Base-by-base conservation (phyloP, 2,888 invertebrate species). In the Synanthedon vespiformis region DNA sequence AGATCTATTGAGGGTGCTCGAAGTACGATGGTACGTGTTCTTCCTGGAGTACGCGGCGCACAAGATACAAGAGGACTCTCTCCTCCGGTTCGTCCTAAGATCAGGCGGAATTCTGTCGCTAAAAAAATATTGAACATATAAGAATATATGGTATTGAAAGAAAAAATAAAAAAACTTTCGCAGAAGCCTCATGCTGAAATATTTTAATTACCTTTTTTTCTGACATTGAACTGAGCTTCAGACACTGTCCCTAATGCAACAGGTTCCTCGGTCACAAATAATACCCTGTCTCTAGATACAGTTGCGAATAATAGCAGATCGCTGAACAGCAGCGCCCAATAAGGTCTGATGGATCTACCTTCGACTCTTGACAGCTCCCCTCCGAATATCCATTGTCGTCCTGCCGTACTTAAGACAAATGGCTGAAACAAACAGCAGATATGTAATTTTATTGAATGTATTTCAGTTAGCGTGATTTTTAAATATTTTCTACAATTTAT, bases 321-420 rank as follows among this genome's bases (percentile, higher is more conserved):
- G 61, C 92, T 94, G 72, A 96, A 94, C 49, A 96, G 87, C 54
- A 96, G 81, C 0, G 95, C 94, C 95, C 95, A 95, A 71, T 94
- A 95, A 0, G 95, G 94, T 56, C 94, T 90, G 27, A 94, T 89
- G 2, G 93, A 91, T 49, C 95, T 89, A 1, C 95, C 95, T 80
- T 95, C 95, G 1, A 95, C 93, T 58, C 94, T 89, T 11, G 93
- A 92, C 34, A 96, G 80, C 64, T 95, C 95, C 0, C 95, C 95
- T 4, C 95, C 95, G 64, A 95, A 95, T 54, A 96, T 93, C 95
- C 95, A 95, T 76, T 95, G 95, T 51, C 95, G 89, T 27, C 95
- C 95, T 51, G 94, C 92, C 63, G 93, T 92, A 67, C 93, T 93
- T 73, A 96, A 83, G 52, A 93, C 92, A 75, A 96, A 96, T 52